Evolutionary conservation across 2,113 vertebrate genomes (phyloP).

Genomic region (Setophaga coronata): DNA sequence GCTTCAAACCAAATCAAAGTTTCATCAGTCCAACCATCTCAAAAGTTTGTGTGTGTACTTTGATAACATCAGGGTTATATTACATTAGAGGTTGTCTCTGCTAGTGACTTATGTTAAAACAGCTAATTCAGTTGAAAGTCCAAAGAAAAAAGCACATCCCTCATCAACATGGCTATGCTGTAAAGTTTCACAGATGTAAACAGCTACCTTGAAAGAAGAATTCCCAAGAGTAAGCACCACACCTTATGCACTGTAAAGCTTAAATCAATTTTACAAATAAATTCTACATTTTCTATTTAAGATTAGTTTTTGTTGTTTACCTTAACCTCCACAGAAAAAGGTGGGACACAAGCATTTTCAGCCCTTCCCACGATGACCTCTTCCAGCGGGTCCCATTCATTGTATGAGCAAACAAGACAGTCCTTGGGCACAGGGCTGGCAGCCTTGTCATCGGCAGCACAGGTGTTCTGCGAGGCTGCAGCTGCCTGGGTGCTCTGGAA

Average conservation of each 20-base stretch:
- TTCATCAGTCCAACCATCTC: neutral
- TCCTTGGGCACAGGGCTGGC: conserved; percentile 77
- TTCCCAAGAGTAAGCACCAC: neutral
- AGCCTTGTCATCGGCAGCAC: conserved; percentile 77
- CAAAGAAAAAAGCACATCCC: neutral
- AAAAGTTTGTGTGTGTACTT: neutral
- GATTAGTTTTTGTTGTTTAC: conserved; percentile 63
- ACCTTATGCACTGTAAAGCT: neutral
- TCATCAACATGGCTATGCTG: neutral
- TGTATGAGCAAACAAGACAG: conserved; percentile 90
- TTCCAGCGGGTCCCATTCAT: conserved; percentile 97
- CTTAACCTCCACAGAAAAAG: conserved; percentile 97
- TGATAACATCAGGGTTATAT: neutral
- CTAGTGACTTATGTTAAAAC: neutral
- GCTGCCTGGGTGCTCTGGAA: conserved; percentile 90
- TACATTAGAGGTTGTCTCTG: neutral
- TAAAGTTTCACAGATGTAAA: neutral
- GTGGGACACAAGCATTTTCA: conserved; percentile 92
- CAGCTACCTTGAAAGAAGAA: neutral
- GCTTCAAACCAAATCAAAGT: neutral
- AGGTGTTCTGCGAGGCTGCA: conserved; percentile 75
- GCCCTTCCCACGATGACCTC: conserved; percentile 97
- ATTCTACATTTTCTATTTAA: neutral
- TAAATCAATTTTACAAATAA: neutral
- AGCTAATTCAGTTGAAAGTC: neutral